These are phyloP conservation scores for Fratercula arctica DNA, from an alignment of 2,797 vertebrate species.

Conservation along the genomic window DNA sequence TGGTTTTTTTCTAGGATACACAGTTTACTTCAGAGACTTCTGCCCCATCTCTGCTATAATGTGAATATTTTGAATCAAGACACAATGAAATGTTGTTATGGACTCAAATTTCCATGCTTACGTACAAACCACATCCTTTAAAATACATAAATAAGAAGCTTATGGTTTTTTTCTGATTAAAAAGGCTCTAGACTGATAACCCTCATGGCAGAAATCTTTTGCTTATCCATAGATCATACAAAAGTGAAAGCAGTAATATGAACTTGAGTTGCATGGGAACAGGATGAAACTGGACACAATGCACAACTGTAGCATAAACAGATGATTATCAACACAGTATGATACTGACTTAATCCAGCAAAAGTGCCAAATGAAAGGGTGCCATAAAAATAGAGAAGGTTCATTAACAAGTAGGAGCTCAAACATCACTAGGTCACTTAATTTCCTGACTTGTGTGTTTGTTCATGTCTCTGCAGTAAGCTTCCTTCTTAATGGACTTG, in stretches of 20 bases:
- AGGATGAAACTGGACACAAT: not conserved
- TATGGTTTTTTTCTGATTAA: not conserved
- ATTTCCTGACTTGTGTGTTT: not conserved
- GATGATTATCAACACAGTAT: not conserved
- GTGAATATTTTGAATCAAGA: not conserved
- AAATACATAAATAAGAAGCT: not conserved
- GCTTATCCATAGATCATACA: not conserved
- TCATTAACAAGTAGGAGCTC: not conserved
- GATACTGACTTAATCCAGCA: not conserved
- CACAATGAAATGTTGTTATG: not conserved
- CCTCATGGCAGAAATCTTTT: not conserved
- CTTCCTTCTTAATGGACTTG: not conserved
- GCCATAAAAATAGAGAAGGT: not conserved
- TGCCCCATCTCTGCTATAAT: not conserved
- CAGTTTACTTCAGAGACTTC: not conserved
- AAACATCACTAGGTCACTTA: not conserved
- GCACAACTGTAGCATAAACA: not conserved
- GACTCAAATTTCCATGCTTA: not conserved
- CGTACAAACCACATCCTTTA: not conserved
- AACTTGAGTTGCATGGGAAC: not conserved
- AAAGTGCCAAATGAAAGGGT: constrained; percentile 1
- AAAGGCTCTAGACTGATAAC: not conserved
- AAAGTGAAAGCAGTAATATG: not conserved
- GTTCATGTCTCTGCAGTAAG: not conserved
- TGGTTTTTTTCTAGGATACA: not conserved